A percentile compares a stretch with the other conserved stretches of the same genome.
phyloP scores from a whole-genome alignment of 30 jellyfish, hydroid and myxozoan genomes.

The Nemopilema nomurai region DNA sequence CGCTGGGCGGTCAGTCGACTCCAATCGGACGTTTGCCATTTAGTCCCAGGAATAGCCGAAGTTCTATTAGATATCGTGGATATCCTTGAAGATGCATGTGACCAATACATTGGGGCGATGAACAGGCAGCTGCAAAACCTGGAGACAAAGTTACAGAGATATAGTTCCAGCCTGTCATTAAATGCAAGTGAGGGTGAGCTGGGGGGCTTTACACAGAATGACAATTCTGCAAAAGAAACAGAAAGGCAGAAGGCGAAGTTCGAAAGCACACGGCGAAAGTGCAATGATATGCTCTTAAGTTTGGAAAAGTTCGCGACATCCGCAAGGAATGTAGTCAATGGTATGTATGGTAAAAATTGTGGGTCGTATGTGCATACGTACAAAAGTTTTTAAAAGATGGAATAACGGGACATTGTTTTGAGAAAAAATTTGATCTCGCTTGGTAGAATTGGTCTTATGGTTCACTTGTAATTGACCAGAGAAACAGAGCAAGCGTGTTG shows the following conservation, averaged over 20 bases:
- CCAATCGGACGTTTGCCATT: slow-evolving; percentile 48
- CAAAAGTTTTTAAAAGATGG: no score
- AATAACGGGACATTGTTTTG: no score
- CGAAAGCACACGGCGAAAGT: slow-evolving; percentile 25
- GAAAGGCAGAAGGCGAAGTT: slow-evolving; percentile 17
- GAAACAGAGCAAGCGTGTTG: no score
- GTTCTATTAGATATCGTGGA: slow-evolving; percentile 51
- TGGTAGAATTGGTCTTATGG: no score
- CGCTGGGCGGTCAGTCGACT: not conserved
- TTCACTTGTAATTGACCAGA: no score
- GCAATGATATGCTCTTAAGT: slow-evolving; percentile 44
- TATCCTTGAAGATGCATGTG: slow-evolving; percentile 49
- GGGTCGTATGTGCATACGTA: no score
- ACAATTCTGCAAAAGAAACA: slow-evolving; percentile 28
- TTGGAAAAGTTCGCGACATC: slow-evolving; percentile 23
- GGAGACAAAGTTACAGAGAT: slow-evolving; percentile 46
- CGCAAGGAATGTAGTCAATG: not conserved
- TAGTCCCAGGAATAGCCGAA: slow-evolving; percentile 63
- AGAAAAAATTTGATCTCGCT: no score
- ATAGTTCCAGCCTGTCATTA: slow-evolving; percentile 42
- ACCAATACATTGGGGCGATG: slow-evolving; percentile 38
- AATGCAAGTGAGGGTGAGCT: slow-evolving; percentile 23
- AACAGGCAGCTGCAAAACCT: slow-evolving; percentile 21
- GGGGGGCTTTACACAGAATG: slow-evolving; percentile 1
- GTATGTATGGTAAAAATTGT: not conserved